Evolutionary conservation across 2,797 vertebrate species (phyloP), one percentile per base, ranked within the genome.

Genomic region (Choloepus didactylus): DNA sequence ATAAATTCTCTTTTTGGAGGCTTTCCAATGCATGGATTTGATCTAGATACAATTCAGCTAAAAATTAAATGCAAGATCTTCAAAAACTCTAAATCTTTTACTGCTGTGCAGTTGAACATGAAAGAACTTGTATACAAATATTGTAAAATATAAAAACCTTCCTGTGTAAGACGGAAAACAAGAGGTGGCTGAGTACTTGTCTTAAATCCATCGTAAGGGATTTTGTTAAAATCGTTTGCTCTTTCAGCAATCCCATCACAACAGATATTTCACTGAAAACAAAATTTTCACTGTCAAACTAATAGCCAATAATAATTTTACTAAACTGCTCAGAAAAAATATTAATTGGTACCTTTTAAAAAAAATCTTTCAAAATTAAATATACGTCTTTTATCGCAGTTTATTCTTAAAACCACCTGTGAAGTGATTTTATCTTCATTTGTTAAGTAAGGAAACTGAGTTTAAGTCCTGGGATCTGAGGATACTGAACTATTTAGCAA

Each of bases 41-140:
- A 96, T 97, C 69, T 19, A n/a, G 54, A 62, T 56, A 95, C 29
- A 95, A 79, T 95, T 21, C 89, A 95, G 62, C 62, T 64, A 93
- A 70, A 92, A 96, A n/a, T 90, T 97, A 84, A 91, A 3, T 79
- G 46, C 11, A 97, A 91, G 51, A 19, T 77, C 94, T 81, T 96
- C 60, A 95, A 81, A 95, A 97, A 96, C 75, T 77, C 80, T 92
- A 86, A 95, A 89, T 73, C 49, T 96, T 92, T 93, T 93, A 87
- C 62, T 92, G 38, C 91, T 94, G 44, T 66, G 81, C 38, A 96
- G 1, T 0, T 60, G 80, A 92, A 95, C 69, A 91, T 90, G 89
- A 97, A 97, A 97, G 18, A 91, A 94, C 70, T 9, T 70, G 2
- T 76, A 92, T 46, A 87, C 72, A 86, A 62, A 69, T 51, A 91